Evolutionary conservation across 2,113 vertebrate species (phyloP).

Genomic region (Pleuronectes platessa): DNA sequence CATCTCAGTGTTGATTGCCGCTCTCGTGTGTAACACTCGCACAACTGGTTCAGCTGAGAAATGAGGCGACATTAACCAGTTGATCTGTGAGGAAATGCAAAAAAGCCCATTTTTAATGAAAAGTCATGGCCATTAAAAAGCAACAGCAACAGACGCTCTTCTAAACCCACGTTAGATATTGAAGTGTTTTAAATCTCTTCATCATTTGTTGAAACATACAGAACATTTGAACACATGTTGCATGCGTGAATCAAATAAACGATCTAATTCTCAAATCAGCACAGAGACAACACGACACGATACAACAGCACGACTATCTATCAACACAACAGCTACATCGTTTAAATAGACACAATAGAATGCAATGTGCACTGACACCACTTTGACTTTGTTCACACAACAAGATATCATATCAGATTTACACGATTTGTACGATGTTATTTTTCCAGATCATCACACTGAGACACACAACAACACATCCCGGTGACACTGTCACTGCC

Average conservation of each 20-base stretch:
- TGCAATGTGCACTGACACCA: constrained; percentile 39
- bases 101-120: constrained; percentile 71
- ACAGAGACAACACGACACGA: constrained; percentile 40
- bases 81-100: constrained; percentile 35
- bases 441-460: constrained; percentile 44
- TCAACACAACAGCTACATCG: constrained; percentile 28
- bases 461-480: constrained; percentile 26
- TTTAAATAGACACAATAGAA: constrained; percentile 52
- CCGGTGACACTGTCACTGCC: constrained; percentile 26
- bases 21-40: constrained; percentile 47
- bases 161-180: constrained; percentile 21
- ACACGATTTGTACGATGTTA: constrained; percentile 33
- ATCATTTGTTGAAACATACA: constrained; percentile 41
- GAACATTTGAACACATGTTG: constrained; percentile 50
- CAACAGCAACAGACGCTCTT: constrained; percentile 27
- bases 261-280: constrained; percentile 30
- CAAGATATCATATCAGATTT: constrained; percentile 50
- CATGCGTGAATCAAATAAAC: constrained; percentile 63
- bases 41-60: constrained; percentile 23
- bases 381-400: constrained; percentile 54
- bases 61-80: constrained; percentile 42
- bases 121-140: constrained; percentile 60
- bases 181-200: constrained; percentile 14
- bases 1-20: constrained; percentile 51
- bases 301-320: constrained; percentile 39